Percentiles rank a stretch among this genome's conserved stretches.
Evolutionary conservation across 2,797 vertebrate species (phyloP).

Genomic region (Characodon lateralis): DNA sequence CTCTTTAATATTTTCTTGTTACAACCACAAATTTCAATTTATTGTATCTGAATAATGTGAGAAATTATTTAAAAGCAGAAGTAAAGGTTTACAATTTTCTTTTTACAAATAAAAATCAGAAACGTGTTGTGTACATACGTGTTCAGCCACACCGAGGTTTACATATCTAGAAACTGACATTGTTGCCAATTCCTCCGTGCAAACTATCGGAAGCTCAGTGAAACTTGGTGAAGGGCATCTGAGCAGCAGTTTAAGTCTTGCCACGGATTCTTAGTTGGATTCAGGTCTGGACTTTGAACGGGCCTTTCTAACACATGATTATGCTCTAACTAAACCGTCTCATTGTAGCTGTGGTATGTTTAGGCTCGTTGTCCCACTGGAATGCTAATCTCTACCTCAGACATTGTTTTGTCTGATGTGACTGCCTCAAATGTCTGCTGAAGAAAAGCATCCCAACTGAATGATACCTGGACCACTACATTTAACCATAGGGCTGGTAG

Average conservation of each 20-base stretch:
- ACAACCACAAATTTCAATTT: neutral
- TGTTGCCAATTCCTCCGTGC: neutral
- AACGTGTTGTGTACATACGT: neutral
- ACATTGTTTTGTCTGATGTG: neutral
- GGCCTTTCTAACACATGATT: neutral
- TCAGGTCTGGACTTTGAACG: neutral
- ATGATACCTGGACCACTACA: neutral
- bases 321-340: too few species aligned
- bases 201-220: too few species aligned
- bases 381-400: neutral
- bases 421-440: neutral
- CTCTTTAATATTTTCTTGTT: neutral
- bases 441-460: neutral
- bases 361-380: neutral
- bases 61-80: neutral
- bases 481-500: neutral
- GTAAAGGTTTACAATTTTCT: neutral
- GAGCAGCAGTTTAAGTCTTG: neutral
- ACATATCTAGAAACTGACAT: neutral
- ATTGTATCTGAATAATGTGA: neutral
- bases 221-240: too few species aligned
- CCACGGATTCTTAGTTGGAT: neutral
- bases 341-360: neutral
- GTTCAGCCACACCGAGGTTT: neutral
- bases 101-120: neutral